phyloP scores from a whole-genome alignment of 2,113 vertebrate species.

The Alaudala cheleensis region DNA sequence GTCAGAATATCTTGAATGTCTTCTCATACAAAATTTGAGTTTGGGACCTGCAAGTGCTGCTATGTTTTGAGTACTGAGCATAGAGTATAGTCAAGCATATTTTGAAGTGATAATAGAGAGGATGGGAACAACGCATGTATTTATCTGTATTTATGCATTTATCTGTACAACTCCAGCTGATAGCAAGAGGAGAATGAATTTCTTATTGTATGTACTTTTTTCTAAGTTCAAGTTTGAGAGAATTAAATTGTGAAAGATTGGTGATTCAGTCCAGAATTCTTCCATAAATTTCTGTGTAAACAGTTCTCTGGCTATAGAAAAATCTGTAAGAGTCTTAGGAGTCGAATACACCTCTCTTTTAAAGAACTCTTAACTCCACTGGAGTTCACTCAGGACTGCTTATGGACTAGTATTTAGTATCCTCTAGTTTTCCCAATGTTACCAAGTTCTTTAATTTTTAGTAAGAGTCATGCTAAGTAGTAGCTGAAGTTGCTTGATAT shows the following conservation, averaged over 20 bases:
- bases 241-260: neutral
- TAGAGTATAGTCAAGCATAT: neutral
- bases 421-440: neutral
- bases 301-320: neutral
- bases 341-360: neutral
- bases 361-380: neutral
- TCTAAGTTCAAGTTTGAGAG: neutral
- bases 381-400: neutral
- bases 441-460: neutral
- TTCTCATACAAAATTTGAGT: neutral
- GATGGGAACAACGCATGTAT: neutral
- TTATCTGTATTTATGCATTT: neutral
- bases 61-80: neutral
- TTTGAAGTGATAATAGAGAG: neutral
- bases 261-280: neutral
- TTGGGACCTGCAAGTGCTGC: neutral
- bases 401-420: neutral
- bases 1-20: neutral
- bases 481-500: neutral
- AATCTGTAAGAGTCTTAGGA: neutral
- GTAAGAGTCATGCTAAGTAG: neutral
- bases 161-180: neutral
- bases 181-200: neutral
- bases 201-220: neutral
- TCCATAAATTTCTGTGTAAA: neutral